Percentiles rank a stretch among this genome's conserved stretches.
These are phyloP conservation scores for Pseudopipra pipra DNA, from an alignment of 2,113 vertebrate genomes.

Conservation along the genomic window DNA sequence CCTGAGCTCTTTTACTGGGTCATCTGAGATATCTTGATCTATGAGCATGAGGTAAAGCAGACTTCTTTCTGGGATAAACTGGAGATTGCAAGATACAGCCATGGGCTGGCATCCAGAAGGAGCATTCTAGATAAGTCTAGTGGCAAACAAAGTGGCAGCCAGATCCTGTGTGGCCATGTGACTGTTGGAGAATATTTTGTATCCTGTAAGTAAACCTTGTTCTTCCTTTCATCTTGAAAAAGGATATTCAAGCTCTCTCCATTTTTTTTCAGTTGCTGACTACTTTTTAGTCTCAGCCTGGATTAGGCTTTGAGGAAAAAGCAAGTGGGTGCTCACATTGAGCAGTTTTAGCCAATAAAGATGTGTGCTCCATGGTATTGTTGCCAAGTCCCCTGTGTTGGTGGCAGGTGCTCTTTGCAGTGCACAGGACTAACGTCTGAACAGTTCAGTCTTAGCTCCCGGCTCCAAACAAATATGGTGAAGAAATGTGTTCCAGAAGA, in stretches of 20 bases:
- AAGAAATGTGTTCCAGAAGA: not conserved
- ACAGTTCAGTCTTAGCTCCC: not conserved
- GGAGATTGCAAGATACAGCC: not conserved
- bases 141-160: not conserved
- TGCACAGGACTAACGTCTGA: not conserved
- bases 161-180: not conserved
- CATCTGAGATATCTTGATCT: not conserved
- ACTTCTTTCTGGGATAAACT: not conserved
- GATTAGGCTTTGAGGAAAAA: not conserved
- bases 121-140: not conserved
- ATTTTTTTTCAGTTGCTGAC: not conserved
- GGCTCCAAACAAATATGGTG: not conserved
- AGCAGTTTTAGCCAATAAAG: not conserved
- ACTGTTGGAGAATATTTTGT: not conserved
- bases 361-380: not conserved
- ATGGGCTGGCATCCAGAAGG: not conserved
- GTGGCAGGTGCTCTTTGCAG: not conserved
- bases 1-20: not conserved
- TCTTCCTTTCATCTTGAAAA: not conserved
- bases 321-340: fast-evolving
- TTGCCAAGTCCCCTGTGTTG: not conserved
- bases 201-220: not conserved
- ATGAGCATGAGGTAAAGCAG: not conserved
- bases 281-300: not conserved
- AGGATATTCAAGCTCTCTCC: not conserved